Evolutionary conservation across 2,797 vertebrate species (phyloP).

Genomic region (Xenops minutus): DNA sequence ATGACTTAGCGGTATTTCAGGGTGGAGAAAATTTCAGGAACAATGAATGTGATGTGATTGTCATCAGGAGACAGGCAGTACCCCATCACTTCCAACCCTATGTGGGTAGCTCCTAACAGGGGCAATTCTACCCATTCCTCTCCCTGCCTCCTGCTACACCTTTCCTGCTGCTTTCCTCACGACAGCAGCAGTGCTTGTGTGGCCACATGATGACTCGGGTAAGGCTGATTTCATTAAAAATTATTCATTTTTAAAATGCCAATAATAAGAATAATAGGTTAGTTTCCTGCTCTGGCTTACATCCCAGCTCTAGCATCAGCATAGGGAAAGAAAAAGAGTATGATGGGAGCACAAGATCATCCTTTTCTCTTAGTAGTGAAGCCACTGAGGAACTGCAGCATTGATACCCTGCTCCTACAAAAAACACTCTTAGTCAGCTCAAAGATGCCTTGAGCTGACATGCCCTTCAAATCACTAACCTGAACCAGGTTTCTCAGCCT

Average conservation of each 20-base stretch:
- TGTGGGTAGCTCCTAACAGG: background rate
- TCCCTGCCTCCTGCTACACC: background rate
- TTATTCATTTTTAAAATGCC: background rate
- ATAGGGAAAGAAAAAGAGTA: background rate
- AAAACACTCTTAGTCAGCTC: background rate
- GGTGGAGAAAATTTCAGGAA: background rate
- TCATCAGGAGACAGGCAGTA: background rate
- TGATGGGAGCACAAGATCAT: background rate
- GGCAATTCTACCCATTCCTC: background rate
- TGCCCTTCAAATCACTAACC: background rate
- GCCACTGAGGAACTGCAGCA: background rate
- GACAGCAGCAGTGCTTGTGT: background rate
- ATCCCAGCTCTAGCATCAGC: background rate
- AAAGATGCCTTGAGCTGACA: background rate
- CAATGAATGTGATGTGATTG: fast-evolving
- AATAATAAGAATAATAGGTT: background rate
- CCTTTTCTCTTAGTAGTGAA: background rate
- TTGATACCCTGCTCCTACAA: background rate
- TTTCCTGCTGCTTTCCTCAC: background rate
- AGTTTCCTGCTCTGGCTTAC: background rate
- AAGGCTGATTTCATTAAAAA: background rate
- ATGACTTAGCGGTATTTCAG: background rate
- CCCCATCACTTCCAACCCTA: fast-evolving
- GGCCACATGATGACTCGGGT: background rate
- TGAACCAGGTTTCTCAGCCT: background rate